Evolutionary conservation across 30 jellyfish, hydroid and myxozoan species (phyloP), one percentile per base, ranked within the genome.

Genomic region (Clytia hemisphaerica): DNA sequence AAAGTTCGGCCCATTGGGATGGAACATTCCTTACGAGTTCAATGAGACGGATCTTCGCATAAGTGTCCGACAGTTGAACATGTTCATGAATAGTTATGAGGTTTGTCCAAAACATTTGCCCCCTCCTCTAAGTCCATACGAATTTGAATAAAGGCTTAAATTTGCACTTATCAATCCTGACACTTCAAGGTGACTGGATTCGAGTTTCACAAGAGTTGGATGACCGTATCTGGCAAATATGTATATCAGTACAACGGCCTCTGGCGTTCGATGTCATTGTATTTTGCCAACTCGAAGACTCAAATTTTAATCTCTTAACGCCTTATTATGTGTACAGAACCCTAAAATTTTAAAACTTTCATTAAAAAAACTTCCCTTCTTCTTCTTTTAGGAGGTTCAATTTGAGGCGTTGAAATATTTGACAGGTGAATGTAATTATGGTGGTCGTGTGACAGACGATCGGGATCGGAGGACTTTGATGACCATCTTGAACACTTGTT

Each of bases 371-470:
- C n/a, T n/a, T n/a, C 6, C 63, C 0, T 55, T 4, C 15, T 37
- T 45, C 29, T 73, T 18, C 22, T 54, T 60, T 21, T 74, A 86
- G 96, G 94, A 78, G 12, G 96, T 86, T 4, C 96, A 76, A 30
- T 72, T 38, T 42, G 96, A 84, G 28, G 96, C 96, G 15, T 35
- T 86, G 71, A 86, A 78, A 46, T 86, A 86, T 70, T 30, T 86
- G 62, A 86, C 96, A 0, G 96, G 96, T 14, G 94, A 86, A 61
- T 86, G 96, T 57, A 86, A 86, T 54, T 86, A 86, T 48, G 96
- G 96, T 19, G 96, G 96, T 49, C 83, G 96, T 2, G 96, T 86
- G 0, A 86, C 96, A 16, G 96, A 86, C 60, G 93, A 79, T 53
- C 73, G 93, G 30, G 96, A 86, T 50, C 60, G 96, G 24, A 80